Base-by-base conservation (phyloP, 2,888 invertebrate species). In the Apotomis capreana region DNA sequence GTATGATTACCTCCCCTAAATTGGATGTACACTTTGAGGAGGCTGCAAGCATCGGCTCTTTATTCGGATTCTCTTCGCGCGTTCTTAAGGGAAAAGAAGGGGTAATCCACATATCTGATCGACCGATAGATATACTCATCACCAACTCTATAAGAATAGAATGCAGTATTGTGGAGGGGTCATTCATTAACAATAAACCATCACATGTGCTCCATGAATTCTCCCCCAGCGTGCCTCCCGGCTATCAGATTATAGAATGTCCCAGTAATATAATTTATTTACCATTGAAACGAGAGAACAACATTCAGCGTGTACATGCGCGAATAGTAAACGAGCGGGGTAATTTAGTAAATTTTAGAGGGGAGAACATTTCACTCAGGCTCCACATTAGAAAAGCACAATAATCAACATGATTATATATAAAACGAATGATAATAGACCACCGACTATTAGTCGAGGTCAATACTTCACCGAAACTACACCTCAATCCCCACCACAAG, bases 111-210 rank as follows among this genome's bases (percentile, higher is more conserved):
- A 55, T 51, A 58, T 69, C 63, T 0, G 63, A 63, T 51, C 4
- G n/a, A 44, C 4, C 58, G 9, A 12, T 63, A 4, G 12, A 69
- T 8, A 69, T 69, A 59, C 59, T 63, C 4, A 52, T 68, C 8
- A 74, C 69, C 2, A 74, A 71, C 10, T 46, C 69, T 71, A 74
- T 72, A 74, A 74, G 74, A 74, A 62, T 74, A 62, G 74, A 74
- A 10, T 74, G 74, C 5, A 74, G 57, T 10, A 74, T 74, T n/a
- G 62, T 69, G 3, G 60, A 61, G 61, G 74, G 74, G 0, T 74
- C 74, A 74, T 74, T 74, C 51, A 58, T 74, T 51, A 74, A 74
- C 64, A 69, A 71, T 52, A 61, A 37, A 13, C 62, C 74, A 15
- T 65, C 69, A 9, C 71, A 69, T 44, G 69, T 74, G 37, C 40